These are phyloP conservation scores for Gymnobelideus leadbeateri DNA, from an alignment of 2,113 vertebrate species.

Conservation along the genomic window DNA sequence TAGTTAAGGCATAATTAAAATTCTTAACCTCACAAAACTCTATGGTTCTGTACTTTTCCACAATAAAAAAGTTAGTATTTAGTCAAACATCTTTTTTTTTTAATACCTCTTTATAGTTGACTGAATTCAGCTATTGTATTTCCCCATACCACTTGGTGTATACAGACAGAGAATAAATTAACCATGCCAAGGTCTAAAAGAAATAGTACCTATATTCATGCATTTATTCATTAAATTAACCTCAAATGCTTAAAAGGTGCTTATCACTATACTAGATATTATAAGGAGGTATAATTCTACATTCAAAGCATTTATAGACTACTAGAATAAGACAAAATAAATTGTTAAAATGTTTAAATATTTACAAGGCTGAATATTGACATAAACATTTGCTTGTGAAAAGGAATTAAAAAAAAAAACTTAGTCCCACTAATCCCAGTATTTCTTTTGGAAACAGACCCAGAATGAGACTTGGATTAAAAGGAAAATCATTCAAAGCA, in stretches of 20 bases:
- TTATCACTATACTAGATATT: background rate
- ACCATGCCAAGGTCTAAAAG: background rate
- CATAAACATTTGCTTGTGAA: background rate
- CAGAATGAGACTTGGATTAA: background rate
- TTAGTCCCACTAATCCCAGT: background rate
- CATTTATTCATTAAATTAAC: slow-evolving; percentile 33
- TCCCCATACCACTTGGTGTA: slow-evolving; percentile 31
- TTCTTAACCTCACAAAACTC: background rate
- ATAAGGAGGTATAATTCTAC: background rate
- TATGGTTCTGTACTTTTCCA: background rate
- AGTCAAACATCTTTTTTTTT: slow-evolving; percentile 48
- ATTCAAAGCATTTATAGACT: slow-evolving; percentile 14
- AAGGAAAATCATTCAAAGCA: background rate
- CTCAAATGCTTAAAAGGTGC: slow-evolving; percentile 30
- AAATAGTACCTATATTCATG: background rate
- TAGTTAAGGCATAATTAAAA: background rate
- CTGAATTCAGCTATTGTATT: slow-evolving; percentile 30
- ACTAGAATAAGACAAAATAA: slow-evolving; percentile 13
- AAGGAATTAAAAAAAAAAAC: background rate
- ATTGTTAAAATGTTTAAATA: slow-evolving; percentile 11
- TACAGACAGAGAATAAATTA: slow-evolving; percentile 24
- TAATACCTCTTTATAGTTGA: slow-evolving; percentile 32
- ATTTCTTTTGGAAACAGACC: background rate
- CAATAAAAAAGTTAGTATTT: background rate
- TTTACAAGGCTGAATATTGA: slow-evolving; percentile 14